These are phyloP conservation scores for Euglossa dilemma DNA, from an alignment of 1,140 invertebrate genomes.

Conservation along the genomic window DNA sequence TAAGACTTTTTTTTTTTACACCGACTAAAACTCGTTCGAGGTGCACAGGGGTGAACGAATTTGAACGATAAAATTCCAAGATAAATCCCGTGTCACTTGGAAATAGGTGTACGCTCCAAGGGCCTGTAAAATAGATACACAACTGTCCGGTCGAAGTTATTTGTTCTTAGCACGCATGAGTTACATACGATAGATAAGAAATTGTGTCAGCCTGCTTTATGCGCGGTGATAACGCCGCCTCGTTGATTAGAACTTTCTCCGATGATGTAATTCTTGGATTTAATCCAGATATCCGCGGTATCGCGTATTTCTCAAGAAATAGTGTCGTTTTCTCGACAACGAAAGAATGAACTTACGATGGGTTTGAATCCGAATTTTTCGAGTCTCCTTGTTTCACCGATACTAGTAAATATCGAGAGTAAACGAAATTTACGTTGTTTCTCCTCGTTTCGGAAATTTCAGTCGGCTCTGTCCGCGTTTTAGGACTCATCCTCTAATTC, in stretches of 20 bases:
- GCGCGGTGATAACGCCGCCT: constrained; percentile 3
- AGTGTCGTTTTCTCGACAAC: no score
- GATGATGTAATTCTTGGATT: not conserved
- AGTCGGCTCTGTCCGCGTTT: not conserved
- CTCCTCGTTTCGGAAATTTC: not conserved
- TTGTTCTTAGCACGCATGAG: not conserved
- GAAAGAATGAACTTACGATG: not conserved
- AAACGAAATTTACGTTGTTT: not conserved
- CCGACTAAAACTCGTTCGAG: not conserved
- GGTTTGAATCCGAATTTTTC: no score
- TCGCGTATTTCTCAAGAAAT: not conserved
- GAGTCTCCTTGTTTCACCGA: no score
- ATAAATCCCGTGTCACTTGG: not conserved
- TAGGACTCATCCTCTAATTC: not conserved
- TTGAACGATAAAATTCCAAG: no score
- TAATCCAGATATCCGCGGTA: not conserved
- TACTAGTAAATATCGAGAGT: no score
- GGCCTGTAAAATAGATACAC: not conserved
- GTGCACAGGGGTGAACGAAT: no score
- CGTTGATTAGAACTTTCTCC: constrained; percentile 35
- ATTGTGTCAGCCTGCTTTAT: constrained; percentile 5
- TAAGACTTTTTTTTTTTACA: not conserved
- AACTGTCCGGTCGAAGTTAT: not conserved
- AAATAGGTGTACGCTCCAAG: not conserved
- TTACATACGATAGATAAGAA: not conserved